A percentile compares a stretch with the other conserved stretches of the same genome.
Conservation (phyloP, 2,888 invertebrate species). For the Halocaridina rubra region DNA sequence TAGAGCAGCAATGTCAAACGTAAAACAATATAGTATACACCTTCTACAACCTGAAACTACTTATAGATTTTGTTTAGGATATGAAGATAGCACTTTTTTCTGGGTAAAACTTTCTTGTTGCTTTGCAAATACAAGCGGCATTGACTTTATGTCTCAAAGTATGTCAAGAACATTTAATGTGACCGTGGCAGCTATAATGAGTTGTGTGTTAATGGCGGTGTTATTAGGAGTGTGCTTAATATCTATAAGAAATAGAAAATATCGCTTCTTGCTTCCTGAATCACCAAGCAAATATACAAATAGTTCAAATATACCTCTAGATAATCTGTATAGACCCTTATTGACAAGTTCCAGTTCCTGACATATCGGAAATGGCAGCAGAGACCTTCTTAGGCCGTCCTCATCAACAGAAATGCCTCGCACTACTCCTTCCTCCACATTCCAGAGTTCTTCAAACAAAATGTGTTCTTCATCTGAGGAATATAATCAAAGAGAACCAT, state of each 20-base stretch:
- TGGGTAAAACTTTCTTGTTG: slow-evolving; percentile 68
- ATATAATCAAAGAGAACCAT: too few relatives aligned
- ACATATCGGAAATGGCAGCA: too few relatives aligned
- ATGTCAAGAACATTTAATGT: slow-evolving; percentile 66
- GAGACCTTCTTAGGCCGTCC: too few relatives aligned
- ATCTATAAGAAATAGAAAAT: slow-evolving; percentile 66
- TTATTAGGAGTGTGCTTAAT: slow-evolving; percentile 64
- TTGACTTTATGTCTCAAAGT: slow-evolving; percentile 66
- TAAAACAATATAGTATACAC: slow-evolving; percentile 68
- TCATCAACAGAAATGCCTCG: too few relatives aligned
- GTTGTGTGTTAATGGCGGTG: slow-evolving; percentile 65
- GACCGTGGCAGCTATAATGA: slow-evolving; percentile 66
- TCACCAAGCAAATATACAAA: too few relatives aligned
- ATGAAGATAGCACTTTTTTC: slow-evolving; percentile 67
- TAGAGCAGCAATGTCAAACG: slow-evolving; percentile 64
- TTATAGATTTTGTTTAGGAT: slow-evolving; percentile 70
- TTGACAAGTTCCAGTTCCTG: too few relatives aligned
- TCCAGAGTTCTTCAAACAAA: too few relatives aligned
- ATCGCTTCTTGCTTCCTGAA: too few relatives aligned
- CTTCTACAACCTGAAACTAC: slow-evolving; percentile 68
- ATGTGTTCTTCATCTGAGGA: too few relatives aligned
- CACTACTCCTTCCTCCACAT: too few relatives aligned
- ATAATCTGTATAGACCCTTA: too few relatives aligned
- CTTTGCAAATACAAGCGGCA: slow-evolving; percentile 65
- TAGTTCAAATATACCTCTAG: too few relatives aligned